Percentiles rank a stretch among this genome's conserved stretches.
phyloP scores from a whole-genome alignment of 2,888 invertebrate species.

The Syrista parreyssii region DNA sequence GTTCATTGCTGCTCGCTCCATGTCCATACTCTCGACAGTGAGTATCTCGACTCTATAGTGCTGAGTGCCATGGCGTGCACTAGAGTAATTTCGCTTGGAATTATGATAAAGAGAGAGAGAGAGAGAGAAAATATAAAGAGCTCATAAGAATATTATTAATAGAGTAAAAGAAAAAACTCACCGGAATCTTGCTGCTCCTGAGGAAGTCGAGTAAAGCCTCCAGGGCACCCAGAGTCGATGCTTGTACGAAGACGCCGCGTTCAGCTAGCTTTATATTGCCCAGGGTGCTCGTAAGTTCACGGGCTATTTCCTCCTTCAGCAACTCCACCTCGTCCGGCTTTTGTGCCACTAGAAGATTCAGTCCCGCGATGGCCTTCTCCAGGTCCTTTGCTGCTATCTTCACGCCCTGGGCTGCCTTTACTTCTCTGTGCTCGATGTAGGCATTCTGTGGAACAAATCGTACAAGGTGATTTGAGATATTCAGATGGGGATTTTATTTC shows the following conservation, averaged over 20 bases:
- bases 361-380: conserved; percentile 94
- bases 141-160: conserved; percentile 18
- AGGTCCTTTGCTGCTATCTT: conserved; percentile 98
- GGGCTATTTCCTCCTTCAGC: conserved; percentile 84
- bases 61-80: conserved; percentile 6
- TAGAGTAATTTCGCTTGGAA: neutral
- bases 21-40: conserved; percentile 26
- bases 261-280: conserved; percentile 92
- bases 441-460: conserved; percentile 74
- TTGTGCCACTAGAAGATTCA: conserved; percentile 91
- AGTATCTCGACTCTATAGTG: conserved; percentile 17
- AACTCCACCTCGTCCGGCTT: conserved; percentile 95
- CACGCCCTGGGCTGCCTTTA: conserved; percentile 96
- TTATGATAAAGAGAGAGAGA: conserved; percentile 9
- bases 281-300: conserved; percentile 88
- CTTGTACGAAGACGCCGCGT: conserved; percentile 98
- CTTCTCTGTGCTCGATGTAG: conserved; percentile 94
- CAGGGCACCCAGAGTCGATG: conserved; percentile 98
- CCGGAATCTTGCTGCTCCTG: conserved; percentile 91
- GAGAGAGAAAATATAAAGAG: conserved; percentile 15
- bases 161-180: conserved; percentile 68
- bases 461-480: conserved; percentile 21
- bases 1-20: conserved; percentile 63
- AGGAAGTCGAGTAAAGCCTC: conserved; percentile 97
- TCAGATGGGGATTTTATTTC: neutral